These are phyloP conservation scores for Oryzias sinensis DNA, from an alignment of 2,797 vertebrate genomes.

Conservation along the genomic window DNA sequence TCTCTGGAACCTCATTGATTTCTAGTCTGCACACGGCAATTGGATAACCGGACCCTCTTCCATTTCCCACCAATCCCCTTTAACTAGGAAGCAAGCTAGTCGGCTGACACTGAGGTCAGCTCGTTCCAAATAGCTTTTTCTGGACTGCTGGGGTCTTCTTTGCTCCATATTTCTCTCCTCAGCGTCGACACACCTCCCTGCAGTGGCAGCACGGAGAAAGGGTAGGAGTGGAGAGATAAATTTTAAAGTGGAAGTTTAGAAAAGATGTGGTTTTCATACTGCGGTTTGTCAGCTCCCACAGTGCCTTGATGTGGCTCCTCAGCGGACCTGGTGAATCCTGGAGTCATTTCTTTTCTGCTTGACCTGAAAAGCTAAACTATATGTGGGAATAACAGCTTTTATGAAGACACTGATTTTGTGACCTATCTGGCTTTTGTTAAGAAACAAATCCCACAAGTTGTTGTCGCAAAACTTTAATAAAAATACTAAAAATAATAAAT, in stretches of 20 bases:
- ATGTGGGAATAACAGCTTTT: background rate
- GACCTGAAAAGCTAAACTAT: slow-evolving; percentile 9
- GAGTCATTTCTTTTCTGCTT: slow-evolving; percentile 34
- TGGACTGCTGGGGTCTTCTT: slow-evolving; percentile 45
- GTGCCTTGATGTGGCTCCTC: slow-evolving; percentile 27
- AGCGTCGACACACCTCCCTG: slow-evolving; percentile 45
- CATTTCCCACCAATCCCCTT: slow-evolving; percentile 69
- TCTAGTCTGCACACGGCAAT: slow-evolving; percentile 49
- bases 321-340: slow-evolving; percentile 25
- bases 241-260: slow-evolving; percentile 54
- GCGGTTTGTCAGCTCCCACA: slow-evolving; percentile 16
- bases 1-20: slow-evolving; percentile 76
- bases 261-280: slow-evolving; percentile 33
- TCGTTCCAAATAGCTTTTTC: slow-evolving; percentile 76
- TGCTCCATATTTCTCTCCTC: slow-evolving; percentile 52
- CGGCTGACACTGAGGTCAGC: slow-evolving; percentile 65
- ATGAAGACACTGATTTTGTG: too few relatives aligned
- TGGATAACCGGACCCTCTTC: slow-evolving; percentile 62
- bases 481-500: too few relatives aligned
- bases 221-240: slow-evolving; percentile 41
- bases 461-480: too few relatives aligned
- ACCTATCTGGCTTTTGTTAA: too few relatives aligned
- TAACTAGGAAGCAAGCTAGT: slow-evolving; percentile 66
- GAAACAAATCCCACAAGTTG: too few relatives aligned
- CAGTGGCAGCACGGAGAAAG: slow-evolving; percentile 32